Evolutionary conservation across 2,888 invertebrate species (phyloP).

Genomic region (Cephus sareptanus): DNA sequence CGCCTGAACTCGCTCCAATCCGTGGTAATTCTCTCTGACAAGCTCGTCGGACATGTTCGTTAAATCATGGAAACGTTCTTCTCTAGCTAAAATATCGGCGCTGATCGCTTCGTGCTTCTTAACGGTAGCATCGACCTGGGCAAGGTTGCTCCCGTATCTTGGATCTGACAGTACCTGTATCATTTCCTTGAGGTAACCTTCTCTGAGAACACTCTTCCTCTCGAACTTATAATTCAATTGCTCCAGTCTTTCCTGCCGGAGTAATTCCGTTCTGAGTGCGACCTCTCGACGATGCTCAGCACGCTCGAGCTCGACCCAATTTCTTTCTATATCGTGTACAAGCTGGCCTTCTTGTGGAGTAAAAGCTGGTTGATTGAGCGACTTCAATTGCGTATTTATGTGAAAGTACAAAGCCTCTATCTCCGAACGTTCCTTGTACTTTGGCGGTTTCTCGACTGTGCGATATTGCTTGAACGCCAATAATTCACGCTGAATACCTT

Average conservation of each 20-base stretch:
- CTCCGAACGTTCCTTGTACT: constrained; percentile 97
- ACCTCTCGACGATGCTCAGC: constrained; percentile 96
- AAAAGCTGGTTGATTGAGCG: constrained; percentile 90
- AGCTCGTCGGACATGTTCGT: constrained; percentile 94
- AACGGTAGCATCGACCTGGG: constrained; percentile 95
- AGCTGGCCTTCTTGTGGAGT: constrained; percentile 89
- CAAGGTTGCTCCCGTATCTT: constrained; percentile 88
- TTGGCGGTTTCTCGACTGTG: constrained; percentile 97
- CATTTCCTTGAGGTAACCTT: constrained; percentile 98
- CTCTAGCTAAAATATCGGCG: constrained; percentile 93
- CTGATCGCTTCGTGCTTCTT: constrained; percentile 99
- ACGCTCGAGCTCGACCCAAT: constrained; percentile 92
- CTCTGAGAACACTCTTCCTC: constrained; percentile 92
- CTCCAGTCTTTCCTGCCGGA: constrained; percentile 92
- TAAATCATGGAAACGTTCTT: constrained; percentile 93
- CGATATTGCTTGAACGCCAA: constrained; percentile 94
- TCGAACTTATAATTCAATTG: constrained; percentile 96
- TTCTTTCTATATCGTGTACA: constrained; percentile 94
- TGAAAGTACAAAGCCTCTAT: constrained; percentile 96
- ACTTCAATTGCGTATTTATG: constrained; percentile 95
- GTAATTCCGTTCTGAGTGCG: constrained; percentile 88
- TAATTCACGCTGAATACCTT: constrained; percentile 92
- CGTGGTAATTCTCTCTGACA: constrained; percentile 91
- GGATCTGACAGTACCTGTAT: constrained; percentile 93
- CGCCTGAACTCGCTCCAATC: constrained; percentile 79